Base-by-base conservation (phyloP, 2,113 vertebrate species). In the Scopus umbretta region DNA sequence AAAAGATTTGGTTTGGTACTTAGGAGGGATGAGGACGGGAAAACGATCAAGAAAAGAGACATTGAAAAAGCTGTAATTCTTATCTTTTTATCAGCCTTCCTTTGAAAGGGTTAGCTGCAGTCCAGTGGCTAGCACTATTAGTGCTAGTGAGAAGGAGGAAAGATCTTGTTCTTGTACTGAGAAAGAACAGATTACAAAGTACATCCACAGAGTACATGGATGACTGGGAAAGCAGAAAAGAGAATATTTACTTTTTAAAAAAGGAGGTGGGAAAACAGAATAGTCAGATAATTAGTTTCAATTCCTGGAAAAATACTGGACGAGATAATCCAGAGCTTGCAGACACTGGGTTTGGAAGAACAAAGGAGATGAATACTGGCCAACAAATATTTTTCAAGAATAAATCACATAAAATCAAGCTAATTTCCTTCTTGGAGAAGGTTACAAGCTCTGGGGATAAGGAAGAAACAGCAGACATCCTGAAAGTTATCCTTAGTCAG, bases 11-110 rank as follows among this genome's bases (percentile, higher is more conserved):
- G 15, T 58, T 88, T 81, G 16, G 19, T 89, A 38, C 10, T 92
- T 87, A 59, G 15, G 38, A 84, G 38, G 23, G 26, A 63, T 81
- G 30, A 89, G 30, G 65, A 92, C 75, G 19, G 50, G 43, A 80
- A 92, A 95, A 75, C 3, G 13, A 43, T 87, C 72, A 91, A 81
- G 80, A 78, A 94, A 88, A 94, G 59, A 76, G 80, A 70, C 42
- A 6, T 6, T 66, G 89, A 85, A 86, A 95, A 92, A 92, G 30
- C 38, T 87, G 56, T 74, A 56, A 40, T 84, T 91, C 72, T 93
- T 90, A 92, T 90, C 86, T 94, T 96, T 96, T 89, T 87, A 92
- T 94, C 89, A 96, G 80, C 43, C 65, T 89, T 70, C 42, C n/a
- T 91, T 94, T 96, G 86, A 94, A 88, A 91, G 68, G 26, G 86